Base-by-base conservation (phyloP, 2,113 vertebrate species). In the Arothron firmamentum region DNA sequence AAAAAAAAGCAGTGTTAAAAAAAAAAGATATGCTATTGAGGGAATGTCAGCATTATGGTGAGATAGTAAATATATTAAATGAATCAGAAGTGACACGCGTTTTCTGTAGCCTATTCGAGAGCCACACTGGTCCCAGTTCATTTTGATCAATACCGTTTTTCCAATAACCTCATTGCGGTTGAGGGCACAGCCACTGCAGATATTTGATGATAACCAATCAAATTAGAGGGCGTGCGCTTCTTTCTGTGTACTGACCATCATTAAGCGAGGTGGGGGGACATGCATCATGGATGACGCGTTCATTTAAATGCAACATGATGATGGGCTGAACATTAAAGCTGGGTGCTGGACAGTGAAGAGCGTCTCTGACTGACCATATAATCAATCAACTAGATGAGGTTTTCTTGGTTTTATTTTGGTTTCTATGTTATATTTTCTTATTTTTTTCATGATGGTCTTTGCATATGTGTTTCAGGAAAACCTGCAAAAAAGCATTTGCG, bases 261-360 rank as follows among this genome's bases (percentile, higher is more conserved):
- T 71, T 59, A 56, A 59, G 19, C 54, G 18, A 31, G 59, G 63
- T 48, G 57, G 59, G 55, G 54, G 63, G 62, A 20, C 42, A 70
- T 78, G 54, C 57, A 82, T 89, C 74, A 87, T 87, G 71, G 65
- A 84, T 83, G 75, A 82, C 73, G 57, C 58, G 34, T 59, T 52
- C 53, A 25, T 64, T 38, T 34, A 61, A 67, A 70, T 47, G 58
- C 62, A 70, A 62, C 47, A 66, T 64, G 70, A 65, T 63, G 52
- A 71, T 71, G 52, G 46, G 60, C 66, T 45, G 21, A 13, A 68
- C 76, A 78, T 82, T 66, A 85, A 78, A 82, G 78, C 65, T 1
- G 4, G 46, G 69, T 48, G 68, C 65, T 76, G 45, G 21, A 23
- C 21, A 23, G 21, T 23, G 21, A 23, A 55, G 63, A 45, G 43